Evolutionary conservation across 2,888 invertebrate species (phyloP), one percentile per base, ranked within the genome.

Genomic region (Lumbricus terrestris): DNA sequence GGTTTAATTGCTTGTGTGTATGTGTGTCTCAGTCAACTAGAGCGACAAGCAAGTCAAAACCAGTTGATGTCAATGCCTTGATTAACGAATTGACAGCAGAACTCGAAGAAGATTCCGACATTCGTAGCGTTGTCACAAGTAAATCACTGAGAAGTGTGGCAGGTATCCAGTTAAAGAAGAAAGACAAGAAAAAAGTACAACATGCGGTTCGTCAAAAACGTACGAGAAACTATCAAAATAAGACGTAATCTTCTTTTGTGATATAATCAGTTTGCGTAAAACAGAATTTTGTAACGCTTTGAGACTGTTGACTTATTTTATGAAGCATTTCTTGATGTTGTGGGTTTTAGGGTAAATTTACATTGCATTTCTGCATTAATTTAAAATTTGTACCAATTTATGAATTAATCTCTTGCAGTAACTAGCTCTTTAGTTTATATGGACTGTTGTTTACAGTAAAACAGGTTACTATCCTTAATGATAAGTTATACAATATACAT

Each of bases 101-200:
- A 34, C 42, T 40, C 18, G 90, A 89, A 54, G 89, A 13, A 54
- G 37, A 89, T 33, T 88, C 88, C 47, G 90, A 90, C 35, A 35
- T 40, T 35, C 82, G 90, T 33, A 90, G 90, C 35, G 83, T 88
- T 54, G 90, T 90, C 47, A 90, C 90, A 37, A 90, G 90, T 47
- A 90, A 88, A 88, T 90, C 90, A 47, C 35, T 90, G 88, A 88
- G 88, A 40, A 85, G 88, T 18, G 34, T 37, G 23, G 34, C 85
- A 37, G 85, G 37, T 23, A 83, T 85, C 34, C 40, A 54, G 18
- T 85, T 90, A 33, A 90, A 90, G 85, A 90, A 90, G 40, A 88
- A 88, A 33, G 90, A 90, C 42, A 90, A 85, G 34, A 69, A 47
- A 35, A 90, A 90, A 54, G 16, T 90, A 29, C 83, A 54, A 34